These are phyloP conservation scores for Archocentrus centrarchus DNA, from an alignment of 2,113 vertebrate genomes.

Conservation along the genomic window DNA sequence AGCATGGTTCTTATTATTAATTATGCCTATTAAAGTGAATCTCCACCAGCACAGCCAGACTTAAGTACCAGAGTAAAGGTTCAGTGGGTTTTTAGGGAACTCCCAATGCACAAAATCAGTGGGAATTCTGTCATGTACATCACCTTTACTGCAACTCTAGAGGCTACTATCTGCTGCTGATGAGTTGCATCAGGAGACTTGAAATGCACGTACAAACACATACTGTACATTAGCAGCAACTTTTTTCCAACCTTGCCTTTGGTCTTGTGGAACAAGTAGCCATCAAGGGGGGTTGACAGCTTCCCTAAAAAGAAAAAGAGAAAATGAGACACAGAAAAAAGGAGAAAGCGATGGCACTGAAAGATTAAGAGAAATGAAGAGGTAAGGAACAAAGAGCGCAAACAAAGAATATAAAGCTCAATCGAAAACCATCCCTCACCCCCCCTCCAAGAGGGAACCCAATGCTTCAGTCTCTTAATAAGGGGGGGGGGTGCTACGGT, in stretches of 20 bases:
- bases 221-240: not conserved
- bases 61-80: not conserved
- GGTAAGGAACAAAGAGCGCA: slow-evolving; percentile 41
- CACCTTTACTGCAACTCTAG: slow-evolving; percentile 27
- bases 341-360: slow-evolving; percentile 27
- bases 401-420: slow-evolving; percentile 64
- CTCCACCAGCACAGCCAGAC: not conserved
- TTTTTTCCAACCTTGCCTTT: not conserved
- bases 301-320: not conserved
- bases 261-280: not conserved
- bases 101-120: slow-evolving; percentile 1
- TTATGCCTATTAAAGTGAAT: not conserved
- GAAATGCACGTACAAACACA: not conserved
- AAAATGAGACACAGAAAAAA: slow-evolving; percentile 10
- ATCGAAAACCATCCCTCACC: slow-evolving; percentile 62
- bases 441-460: slow-evolving; percentile 31
- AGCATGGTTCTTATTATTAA: not conserved
- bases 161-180: not conserved
- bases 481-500: slow-evolving; percentile 10
- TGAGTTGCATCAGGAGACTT: not conserved
- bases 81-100: not conserved
- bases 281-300: not conserved
- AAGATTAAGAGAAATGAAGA: slow-evolving; percentile 57
- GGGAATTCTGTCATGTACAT: slow-evolving; percentile 35
- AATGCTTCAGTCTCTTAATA: slow-evolving; percentile 64